Evolutionary conservation across 2,888 invertebrate genomes (phyloP), one percentile per base, ranked within the genome.

Genomic region (Candidula unifasciata): DNA sequence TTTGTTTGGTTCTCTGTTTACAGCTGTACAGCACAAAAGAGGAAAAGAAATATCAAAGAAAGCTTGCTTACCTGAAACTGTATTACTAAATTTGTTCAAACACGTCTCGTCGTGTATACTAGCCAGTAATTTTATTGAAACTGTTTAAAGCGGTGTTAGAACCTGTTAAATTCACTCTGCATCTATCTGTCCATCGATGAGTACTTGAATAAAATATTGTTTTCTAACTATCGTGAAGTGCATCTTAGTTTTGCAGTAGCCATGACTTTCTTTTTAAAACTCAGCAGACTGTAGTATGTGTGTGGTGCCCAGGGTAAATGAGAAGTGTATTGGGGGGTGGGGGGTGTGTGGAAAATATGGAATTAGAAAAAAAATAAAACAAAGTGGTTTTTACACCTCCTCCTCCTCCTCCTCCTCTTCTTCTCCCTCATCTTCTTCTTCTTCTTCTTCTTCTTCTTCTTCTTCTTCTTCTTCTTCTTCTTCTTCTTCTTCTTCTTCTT

Each of bases 21-120:
- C 91, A 93, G 93, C 87, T 93, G 54, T 90, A 91, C 88, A 93
- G 93, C 87, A 93, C 93, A 60, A 93, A 92, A 87, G 93, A 93
- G 86, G 93, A 93, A 83, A 92, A 93, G 87, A 93, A 92, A 86
- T 93, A 91, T 87, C 91, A 93, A 83, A 88, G 93, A 87, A 92
- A 91, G 86, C 88, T 93, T 85, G 93, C 93, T 8, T 93, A 93
- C 86, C 87, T 93, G 79, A 93, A 93, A 87, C 88, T 93, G 24
- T 93, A 93, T 84, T 93, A 92, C 60, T 81, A 60, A 37, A n/a
- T n/a, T n/a, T n/a, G n/a, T n/a, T 68, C 78, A 73, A 71, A 35
- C 2, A 24, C 8, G 35, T 35, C 21, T 24, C 37, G 6, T 44
- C 3, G 18, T 3, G 37, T n/a, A 37, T 44, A n/a, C 24, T 74